These are phyloP conservation scores for Frankliniella intonsa DNA, from an alignment of 2,888 invertebrate species.

Conservation along the genomic window DNA sequence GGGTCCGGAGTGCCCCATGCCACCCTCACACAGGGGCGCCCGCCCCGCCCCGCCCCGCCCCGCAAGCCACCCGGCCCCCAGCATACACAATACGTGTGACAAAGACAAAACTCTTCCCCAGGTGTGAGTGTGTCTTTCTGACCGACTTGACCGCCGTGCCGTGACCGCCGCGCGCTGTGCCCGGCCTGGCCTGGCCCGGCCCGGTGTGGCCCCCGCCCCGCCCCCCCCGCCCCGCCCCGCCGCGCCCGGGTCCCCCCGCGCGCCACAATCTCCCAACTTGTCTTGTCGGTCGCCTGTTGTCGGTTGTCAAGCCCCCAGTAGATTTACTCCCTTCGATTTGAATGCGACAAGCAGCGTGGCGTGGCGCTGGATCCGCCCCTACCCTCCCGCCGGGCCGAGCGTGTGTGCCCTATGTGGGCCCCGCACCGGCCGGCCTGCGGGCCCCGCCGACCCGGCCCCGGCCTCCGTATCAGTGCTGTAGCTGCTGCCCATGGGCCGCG, in stretches of 20 bases:
- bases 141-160: neutral
- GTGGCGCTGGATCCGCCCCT: neutral
- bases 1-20: neutral
- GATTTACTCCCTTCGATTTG: slow-evolving; percentile 26
- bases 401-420: neutral
- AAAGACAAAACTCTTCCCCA: no score
- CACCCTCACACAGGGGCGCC: neutral
- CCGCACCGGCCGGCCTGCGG: no score
- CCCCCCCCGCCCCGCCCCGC: neutral
- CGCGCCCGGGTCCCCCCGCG: neutral
- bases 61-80: neutral
- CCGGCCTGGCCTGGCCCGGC: neutral
- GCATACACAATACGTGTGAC: no score
- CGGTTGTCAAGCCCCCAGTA: neutral
- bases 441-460: no score
- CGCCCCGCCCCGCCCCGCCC: neutral
- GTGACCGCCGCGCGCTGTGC: neutral
- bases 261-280: slow-evolving; percentile 20
- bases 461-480: no score
- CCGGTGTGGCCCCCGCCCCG: neutral
- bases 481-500: no score
- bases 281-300: slow-evolving; percentile 24
- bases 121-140: no score
- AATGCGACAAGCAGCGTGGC: slow-evolving; percentile 7
- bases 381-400: neutral